These are phyloP conservation scores for Trogon melanurus DNA, from an alignment of 2,113 vertebrate genomes.

Conservation along the genomic window DNA sequence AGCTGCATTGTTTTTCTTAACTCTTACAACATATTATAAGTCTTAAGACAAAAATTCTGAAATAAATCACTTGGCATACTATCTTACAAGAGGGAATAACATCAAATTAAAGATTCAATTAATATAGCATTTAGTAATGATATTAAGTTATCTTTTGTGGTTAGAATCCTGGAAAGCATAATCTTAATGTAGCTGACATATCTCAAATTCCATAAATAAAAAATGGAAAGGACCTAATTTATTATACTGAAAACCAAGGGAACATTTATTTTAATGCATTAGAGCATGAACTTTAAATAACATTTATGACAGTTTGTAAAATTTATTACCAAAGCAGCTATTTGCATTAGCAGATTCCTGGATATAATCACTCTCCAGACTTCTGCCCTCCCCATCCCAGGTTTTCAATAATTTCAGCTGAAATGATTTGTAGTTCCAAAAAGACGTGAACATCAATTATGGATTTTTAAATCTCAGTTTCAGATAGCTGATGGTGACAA, in stretches of 20 bases:
- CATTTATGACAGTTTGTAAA: background rate
- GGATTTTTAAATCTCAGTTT: slow-evolving; percentile 19
- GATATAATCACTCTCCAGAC: background rate
- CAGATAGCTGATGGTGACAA: background rate
- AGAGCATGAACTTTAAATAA: background rate
- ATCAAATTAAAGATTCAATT: background rate
- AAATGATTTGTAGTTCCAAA: background rate
- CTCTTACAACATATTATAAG: background rate
- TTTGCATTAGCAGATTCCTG: background rate
- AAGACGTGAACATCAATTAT: background rate
- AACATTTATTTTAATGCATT: background rate
- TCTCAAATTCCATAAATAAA: background rate
- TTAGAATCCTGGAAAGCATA: background rate
- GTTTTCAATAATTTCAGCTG: background rate
- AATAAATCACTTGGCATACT: background rate
- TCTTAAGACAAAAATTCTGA: background rate
- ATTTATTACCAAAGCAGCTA: background rate
- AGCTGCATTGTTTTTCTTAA: background rate
- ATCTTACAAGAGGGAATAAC: background rate
- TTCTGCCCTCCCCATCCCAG: background rate
- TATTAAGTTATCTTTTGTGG: background rate
- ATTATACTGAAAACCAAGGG: background rate
- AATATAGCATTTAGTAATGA: background rate
- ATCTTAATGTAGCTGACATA: background rate
- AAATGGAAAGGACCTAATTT: background rate